Base-by-base conservation (phyloP, 2,888 invertebrate genomes). In the Polydrusus tereticollis region DNA sequence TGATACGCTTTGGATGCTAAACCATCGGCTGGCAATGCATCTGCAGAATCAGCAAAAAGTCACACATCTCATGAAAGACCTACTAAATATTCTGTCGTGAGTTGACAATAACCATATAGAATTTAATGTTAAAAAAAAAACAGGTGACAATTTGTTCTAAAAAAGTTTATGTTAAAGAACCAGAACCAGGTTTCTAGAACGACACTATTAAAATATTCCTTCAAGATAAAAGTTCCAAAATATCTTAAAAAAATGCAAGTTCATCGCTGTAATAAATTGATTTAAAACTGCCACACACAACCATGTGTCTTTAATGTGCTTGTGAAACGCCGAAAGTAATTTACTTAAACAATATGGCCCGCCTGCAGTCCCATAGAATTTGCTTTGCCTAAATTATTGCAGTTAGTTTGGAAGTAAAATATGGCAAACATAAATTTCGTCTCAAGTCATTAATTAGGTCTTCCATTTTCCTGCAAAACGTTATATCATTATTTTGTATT, bases 291-390 rank as follows among this genome's bases (percentile, higher is more conserved):
- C 14, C 7, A 52, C 29, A 52, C 29, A 64, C 58, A 64, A 64
- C 58, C 45, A 57, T 26, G 58, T 64, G 58, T 70, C 69, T 64
- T 70, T 70, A 64, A 50, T 58, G 64, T 64, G 36, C 57, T 26
- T 36, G 59, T 33, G 41, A 70, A 70, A 70, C 38, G 58, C 69
- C 58, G 38, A 70, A 64, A 58, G 69, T 70, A 70, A 70, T 70
- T 70, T 58, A 63, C 47, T 70, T 63, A 70, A 70, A 70, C 64
- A 64, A 70, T 70, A 70, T 58, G 58, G 69, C 50, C 43, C 33
- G 45, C 45, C 57, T 29, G 58, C 57, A 36, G 58, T 45, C 43
- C 36, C 23, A 36, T 45, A 57, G 45, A 64, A 70, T 64, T 70
- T 38, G 18, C 29, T 33, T 43, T 41, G 16, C 33, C 29, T 64